Conservation (phyloP, 2,888 invertebrate genomes). For the Dasysyrphus albostriatus region DNA sequence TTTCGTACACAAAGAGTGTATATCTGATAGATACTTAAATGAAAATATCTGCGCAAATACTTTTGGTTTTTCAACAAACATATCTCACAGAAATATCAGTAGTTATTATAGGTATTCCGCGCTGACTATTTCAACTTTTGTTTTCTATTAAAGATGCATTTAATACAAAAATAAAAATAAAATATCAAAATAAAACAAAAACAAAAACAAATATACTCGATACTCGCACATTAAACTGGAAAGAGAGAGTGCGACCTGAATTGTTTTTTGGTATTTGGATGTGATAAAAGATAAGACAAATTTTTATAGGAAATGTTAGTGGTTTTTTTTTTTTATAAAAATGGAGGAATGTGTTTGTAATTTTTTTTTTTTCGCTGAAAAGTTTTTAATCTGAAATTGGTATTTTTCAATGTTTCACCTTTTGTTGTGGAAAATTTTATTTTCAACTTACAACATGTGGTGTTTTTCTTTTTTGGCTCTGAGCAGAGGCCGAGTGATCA, state of each 20-base stretch:
- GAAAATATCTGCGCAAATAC: slow-evolving; percentile 71
- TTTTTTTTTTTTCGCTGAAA: not conserved
- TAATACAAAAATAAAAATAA: slow-evolving; percentile 26
- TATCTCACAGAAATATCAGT: slow-evolving; percentile 72
- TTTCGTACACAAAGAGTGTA: not conserved
- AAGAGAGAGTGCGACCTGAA: slow-evolving; percentile 67
- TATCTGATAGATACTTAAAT: slow-evolving; percentile 75
- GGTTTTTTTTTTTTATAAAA: not conserved
- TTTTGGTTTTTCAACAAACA: slow-evolving; percentile 70
- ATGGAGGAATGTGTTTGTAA: not conserved
- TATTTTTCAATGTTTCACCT: not conserved
- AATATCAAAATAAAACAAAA: too few species aligned
- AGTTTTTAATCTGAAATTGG: not conserved
- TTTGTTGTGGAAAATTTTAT: not conserved
- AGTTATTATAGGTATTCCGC: slow-evolving; percentile 64
- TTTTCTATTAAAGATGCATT: slow-evolving; percentile 41
- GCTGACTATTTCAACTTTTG: slow-evolving; percentile 52
- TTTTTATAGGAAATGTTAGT: not conserved
- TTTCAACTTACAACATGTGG: too few species aligned
- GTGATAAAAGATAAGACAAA: slow-evolving; percentile 32
- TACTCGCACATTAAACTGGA: slow-evolving; percentile 25
- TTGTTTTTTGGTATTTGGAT: slow-evolving; percentile 39
- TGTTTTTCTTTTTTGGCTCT: too few species aligned
- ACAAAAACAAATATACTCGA: slow-evolving; percentile 9
- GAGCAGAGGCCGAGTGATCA: too few species aligned